Evolutionary conservation across 2,113 vertebrate genomes (phyloP), one percentile per base, ranked within the genome.

Genomic region (Caranx ignobilis): DNA sequence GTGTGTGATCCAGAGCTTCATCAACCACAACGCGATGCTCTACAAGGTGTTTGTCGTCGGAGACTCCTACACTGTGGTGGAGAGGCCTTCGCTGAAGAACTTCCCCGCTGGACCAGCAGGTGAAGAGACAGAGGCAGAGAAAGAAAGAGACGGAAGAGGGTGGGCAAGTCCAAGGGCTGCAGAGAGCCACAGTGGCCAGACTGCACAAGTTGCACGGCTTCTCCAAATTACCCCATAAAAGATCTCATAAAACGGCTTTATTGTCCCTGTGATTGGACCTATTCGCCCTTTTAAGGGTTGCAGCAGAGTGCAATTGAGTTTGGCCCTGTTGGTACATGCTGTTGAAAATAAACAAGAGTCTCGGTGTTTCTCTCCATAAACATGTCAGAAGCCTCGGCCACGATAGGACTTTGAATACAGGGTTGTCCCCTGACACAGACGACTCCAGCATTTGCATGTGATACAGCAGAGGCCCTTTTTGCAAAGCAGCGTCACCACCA

Each of bases 31-130:
- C 0, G 98, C 98, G 0, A 96, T 99, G 70, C 95, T 99, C 12
- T 98, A 99, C 92, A 99, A 99, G 92, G 98, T 99, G 88, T 99
- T 99, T 0, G 98, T 99, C 90, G 97, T 99, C 0, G 98, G 98
- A 6, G 98, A 99, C 41, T 97, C 97, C 16, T 97, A 99, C 94
- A 97, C 96, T 0, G 96, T 99, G 88, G 98, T 99, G 89, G 97
- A 99, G 91, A 95, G 98, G 74, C 98, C 98, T 0, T 99, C 98
- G 0, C 93, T 99, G 69, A 99, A 98, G 95, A 99, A 99, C 93
- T 99, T 99, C 91, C 98, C 98, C 0, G 95, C 96, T 0, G 98
- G 98, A 77, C 94, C 93, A 0, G 96, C 98, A 93, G 98, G 98
- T 99, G 94, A 84, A 56, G 18, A 41, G 16, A 79, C 54, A 34